phyloP scores from a whole-genome alignment of 2,797 vertebrate genomes.

The Eupleurogrammus muticus region DNA sequence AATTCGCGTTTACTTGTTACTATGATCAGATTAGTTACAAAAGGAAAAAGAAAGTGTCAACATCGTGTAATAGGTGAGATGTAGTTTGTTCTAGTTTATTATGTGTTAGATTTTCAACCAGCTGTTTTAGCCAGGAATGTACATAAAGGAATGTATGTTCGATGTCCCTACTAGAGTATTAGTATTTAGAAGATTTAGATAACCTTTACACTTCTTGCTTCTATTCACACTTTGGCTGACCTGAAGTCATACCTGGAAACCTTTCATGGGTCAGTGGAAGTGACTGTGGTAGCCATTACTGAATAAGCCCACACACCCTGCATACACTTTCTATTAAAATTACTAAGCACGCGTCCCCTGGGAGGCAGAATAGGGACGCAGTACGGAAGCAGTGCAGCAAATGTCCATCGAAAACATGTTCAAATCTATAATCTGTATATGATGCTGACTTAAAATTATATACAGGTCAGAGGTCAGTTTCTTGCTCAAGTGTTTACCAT shows the following conservation, averaged over 20 bases:
- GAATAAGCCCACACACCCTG: constrained; percentile 30
- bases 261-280: constrained; percentile 7
- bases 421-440: neutral
- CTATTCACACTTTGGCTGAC: constrained; percentile 32
- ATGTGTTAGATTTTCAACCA: neutral
- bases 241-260: constrained; percentile 12
- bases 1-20: neutral
- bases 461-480: neutral
- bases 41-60: neutral
- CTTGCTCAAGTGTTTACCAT: neutral
- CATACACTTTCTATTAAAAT: neutral
- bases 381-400: neutral
- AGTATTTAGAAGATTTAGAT: neutral
- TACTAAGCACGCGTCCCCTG: constrained; percentile 1
- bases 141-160: constrained; percentile 16
- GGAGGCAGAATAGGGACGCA: neutral
- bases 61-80: neutral
- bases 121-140: neutral
- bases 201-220: neutral
- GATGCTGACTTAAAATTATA: neutral
- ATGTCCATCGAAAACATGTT: neutral
- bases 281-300: constrained; percentile 17
- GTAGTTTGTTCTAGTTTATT: neutral
- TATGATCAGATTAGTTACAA: neutral
- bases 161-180: neutral